Percentiles rank a stretch among this genome's conserved stretches.
These are phyloP conservation scores for Yponomeuta evonymella DNA, from an alignment of 2,888 invertebrate genomes.

Conservation along the genomic window DNA sequence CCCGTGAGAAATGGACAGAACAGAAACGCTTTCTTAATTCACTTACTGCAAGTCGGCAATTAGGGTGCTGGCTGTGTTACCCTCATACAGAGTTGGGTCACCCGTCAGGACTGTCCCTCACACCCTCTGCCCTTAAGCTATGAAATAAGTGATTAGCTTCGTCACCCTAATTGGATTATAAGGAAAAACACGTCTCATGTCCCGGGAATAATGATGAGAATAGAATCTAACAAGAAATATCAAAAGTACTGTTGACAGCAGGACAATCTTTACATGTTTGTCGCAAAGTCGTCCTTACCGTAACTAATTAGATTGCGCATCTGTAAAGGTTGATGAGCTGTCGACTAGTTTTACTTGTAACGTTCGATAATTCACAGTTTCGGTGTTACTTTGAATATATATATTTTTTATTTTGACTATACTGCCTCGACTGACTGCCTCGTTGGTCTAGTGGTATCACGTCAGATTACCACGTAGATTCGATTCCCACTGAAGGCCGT, in stretches of 20 bases:
- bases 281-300: no score
- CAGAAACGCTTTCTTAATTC: conserved; percentile 30
- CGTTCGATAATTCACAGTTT: no score
- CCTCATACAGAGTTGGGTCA: not conserved
- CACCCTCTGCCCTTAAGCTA: conserved; percentile 2
- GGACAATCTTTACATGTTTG: no score
- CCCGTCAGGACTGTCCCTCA: not conserved
- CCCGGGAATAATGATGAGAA: not conserved
- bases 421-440: no score
- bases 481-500: no score
- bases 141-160: conserved; percentile 2
- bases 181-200: not conserved
- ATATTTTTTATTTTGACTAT: no score
- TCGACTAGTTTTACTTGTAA: no score
- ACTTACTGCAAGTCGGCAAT: conserved; percentile 8
- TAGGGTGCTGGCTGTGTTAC: conserved; percentile 2
- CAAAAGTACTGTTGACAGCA: not conserved
- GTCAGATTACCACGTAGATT: no score
- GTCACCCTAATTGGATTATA: not conserved
- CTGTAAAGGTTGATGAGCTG: no score
- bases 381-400: no score
- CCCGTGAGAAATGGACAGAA: not conserved
- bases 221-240: not conserved
- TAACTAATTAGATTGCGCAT: no score
- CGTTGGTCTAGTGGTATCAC: no score